These are phyloP conservation scores for Cecidostiba fungosa DNA, from an alignment of 2,888 invertebrate genomes.

Conservation along the genomic window DNA sequence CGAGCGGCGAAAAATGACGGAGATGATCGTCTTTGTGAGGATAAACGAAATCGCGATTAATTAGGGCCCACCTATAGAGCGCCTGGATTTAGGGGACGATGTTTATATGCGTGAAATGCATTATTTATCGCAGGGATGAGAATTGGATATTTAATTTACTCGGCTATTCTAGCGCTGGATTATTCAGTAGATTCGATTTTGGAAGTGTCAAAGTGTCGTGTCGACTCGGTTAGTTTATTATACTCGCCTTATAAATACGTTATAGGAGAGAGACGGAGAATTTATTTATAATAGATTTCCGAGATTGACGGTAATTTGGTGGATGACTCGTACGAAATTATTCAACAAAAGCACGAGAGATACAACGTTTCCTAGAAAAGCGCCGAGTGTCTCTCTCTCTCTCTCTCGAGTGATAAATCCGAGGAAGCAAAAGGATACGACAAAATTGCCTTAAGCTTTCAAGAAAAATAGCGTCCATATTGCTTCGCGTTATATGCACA, in stretches of 20 bases:
- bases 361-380: neutral
- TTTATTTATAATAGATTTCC: neutral
- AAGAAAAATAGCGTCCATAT: slow-evolving; percentile 58
- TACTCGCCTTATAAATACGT: neutral
- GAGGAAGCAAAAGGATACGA: slow-evolving; percentile 35
- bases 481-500: slow-evolving; percentile 38
- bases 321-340: neutral
- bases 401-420: slow-evolving; percentile 54
- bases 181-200: neutral
- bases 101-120: slow-evolving; percentile 1
- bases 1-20: neutral
- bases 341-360: neutral
- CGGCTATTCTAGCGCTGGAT: neutral
- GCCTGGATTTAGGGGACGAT: slow-evolving; percentile 13
- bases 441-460: slow-evolving; percentile 60
- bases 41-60: slow-evolving; percentile 48
- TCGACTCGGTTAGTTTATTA: neutral
- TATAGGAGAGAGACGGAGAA: too few species aligned
- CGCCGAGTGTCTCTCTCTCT: too few species aligned
- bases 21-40: neutral
- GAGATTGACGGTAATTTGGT: neutral
- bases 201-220: too few species aligned
- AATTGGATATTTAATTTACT: slow-evolving; percentile 2
- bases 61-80: slow-evolving; percentile 25
- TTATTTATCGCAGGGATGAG: neutral